These are phyloP conservation scores for Spea bombifrons DNA, from an alignment of 2,113 vertebrate genomes.

Conservation along the genomic window DNA sequence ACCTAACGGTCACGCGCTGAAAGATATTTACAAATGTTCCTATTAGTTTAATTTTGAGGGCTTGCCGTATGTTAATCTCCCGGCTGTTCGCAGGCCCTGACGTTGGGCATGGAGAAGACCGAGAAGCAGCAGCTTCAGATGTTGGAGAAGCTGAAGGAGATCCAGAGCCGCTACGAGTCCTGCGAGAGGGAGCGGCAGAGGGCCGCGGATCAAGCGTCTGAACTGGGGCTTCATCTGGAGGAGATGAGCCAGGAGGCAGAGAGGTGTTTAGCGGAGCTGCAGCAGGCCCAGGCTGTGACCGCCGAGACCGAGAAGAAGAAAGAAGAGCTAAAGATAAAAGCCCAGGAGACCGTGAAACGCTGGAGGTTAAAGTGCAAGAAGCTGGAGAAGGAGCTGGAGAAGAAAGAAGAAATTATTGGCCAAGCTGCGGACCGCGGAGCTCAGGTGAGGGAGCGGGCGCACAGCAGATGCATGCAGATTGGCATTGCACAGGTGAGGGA, in stretches of 20 bases:
- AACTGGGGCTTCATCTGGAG: constrained; percentile 67
- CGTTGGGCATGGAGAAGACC: constrained; percentile 71
- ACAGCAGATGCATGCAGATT: too few relatives aligned
- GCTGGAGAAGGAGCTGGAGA: constrained; percentile 74
- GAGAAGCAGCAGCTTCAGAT: constrained; percentile 83
- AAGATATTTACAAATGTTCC: too few relatives aligned
- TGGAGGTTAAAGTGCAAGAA: constrained; percentile 86
- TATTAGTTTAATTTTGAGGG: too few relatives aligned
- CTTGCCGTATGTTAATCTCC: not conserved
- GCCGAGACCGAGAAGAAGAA: constrained; percentile 72
- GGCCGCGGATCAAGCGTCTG: constrained; percentile 59
- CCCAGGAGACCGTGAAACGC: constrained; percentile 79
- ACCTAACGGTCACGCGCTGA: too few relatives aligned
- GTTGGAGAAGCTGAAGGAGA: constrained; percentile 81
- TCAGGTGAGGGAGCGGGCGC: constrained; percentile 61
- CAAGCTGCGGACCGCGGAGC: constrained; percentile 66
- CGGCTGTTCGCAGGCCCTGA: constrained; percentile 65
- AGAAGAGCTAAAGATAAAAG: constrained; percentile 81
- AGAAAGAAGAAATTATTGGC: constrained; percentile 61
- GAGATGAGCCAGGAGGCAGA: constrained; percentile 68
- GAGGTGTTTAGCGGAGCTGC: constrained; percentile 62
- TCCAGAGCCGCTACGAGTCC: constrained; percentile 72
- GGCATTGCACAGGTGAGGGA: too few relatives aligned
- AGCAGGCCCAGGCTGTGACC: constrained; percentile 71
- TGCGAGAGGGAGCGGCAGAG: constrained; percentile 64